A percentile compares a stretch with the other conserved stretches of the same genome.
Conservation (phyloP, 2,888 invertebrate species). For the Argyresthia albistria region DNA sequence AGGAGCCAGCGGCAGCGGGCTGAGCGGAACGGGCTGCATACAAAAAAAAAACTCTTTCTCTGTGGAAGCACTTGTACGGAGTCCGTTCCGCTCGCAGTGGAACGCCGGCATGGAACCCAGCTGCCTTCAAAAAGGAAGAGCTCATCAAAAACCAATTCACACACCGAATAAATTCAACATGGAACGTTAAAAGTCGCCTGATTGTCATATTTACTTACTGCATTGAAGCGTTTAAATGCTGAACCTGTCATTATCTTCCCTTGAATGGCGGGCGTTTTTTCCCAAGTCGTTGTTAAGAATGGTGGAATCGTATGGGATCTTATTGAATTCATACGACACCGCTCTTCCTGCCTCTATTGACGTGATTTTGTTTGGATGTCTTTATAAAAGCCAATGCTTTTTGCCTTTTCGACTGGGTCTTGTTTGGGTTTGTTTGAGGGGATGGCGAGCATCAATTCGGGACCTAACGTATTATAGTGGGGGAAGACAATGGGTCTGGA, state of each 20-base stretch:
- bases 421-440: conserved; percentile 15
- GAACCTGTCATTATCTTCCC: conserved; percentile 25
- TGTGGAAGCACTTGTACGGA: too few species aligned
- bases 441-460: too few species aligned
- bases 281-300: conserved; percentile 17
- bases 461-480: too few species aligned
- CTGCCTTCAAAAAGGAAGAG: conserved; percentile 8
- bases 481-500: not conserved
- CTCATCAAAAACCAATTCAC: conserved; percentile 18
- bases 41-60: too few species aligned
- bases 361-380: conserved; percentile 35
- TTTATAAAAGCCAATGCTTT: conserved; percentile 52
- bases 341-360: conserved; percentile 58
- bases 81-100: too few species aligned
- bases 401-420: conserved; percentile 64
- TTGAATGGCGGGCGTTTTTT: conserved; percentile 21
- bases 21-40: too few species aligned
- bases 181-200: conserved; percentile 3
- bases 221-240: not conserved
- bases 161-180: conserved; percentile 4
- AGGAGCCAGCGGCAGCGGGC: too few species aligned
- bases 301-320: conserved; percentile 17
- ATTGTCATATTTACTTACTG: conserved; percentile 9
- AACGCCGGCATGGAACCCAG: conserved; percentile 2
- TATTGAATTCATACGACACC: conserved; percentile 54